phyloP scores from a whole-genome alignment of 2,888 invertebrate genomes.

The Parthenolecanium corni region DNA sequence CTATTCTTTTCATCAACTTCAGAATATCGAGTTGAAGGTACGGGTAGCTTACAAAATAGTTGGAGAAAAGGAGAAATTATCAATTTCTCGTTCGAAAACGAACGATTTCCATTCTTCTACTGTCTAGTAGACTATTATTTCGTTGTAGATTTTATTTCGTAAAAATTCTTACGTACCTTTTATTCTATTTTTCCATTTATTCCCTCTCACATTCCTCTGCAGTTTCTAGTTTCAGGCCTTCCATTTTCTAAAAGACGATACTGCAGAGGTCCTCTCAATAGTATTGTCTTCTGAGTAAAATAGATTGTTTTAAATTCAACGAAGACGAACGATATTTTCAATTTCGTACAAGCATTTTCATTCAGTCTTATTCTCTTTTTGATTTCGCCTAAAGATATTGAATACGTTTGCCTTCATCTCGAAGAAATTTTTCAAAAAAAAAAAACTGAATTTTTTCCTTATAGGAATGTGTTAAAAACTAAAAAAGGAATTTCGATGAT shows the following conservation, averaged over 20 bases:
- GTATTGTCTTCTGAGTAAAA: too few species aligned
- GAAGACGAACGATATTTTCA: too few species aligned
- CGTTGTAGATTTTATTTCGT: not conserved
- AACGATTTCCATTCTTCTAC: not conserved
- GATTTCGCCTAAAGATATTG: not conserved
- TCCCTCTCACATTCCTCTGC: not conserved
- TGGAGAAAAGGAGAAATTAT: not conserved
- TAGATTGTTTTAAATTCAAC: too few species aligned
- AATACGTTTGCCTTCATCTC: not conserved
- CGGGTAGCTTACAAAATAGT: too few species aligned
- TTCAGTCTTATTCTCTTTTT: too few species aligned
- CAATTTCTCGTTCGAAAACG: not conserved
- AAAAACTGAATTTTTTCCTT: too few species aligned
- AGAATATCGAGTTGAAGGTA: not conserved
- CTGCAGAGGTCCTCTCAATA: not conserved
- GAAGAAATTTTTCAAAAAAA: not conserved
- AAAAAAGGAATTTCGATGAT: too few species aligned
- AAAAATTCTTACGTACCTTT: too few species aligned
- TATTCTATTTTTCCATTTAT: not conserved
- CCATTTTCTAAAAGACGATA: not conserved
- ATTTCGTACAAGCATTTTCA: too few species aligned
- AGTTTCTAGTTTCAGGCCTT: not conserved
- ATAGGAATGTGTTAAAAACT: too few species aligned
- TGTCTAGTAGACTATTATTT: not conserved
- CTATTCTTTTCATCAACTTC: not conserved